These are phyloP conservation scores for Trimorus sp. DNA, from an alignment of 2,888 invertebrate species.

Conservation along the genomic window DNA sequence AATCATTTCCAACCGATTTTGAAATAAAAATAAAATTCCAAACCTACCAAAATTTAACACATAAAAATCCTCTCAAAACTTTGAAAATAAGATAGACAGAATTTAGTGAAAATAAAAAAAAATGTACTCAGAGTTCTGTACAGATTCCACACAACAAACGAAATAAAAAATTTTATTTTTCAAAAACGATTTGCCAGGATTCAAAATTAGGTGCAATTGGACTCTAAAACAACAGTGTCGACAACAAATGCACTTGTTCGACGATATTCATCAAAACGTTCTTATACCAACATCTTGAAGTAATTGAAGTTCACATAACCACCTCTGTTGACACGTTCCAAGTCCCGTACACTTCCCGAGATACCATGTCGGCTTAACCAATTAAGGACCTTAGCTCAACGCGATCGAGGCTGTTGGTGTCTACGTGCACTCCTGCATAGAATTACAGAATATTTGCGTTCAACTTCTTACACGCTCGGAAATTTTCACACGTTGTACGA, in stretches of 20 bases:
- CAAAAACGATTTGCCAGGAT: too few species aligned
- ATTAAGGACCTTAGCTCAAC: constrained; percentile 77
- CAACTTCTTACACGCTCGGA: constrained; percentile 50
- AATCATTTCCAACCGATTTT: too few species aligned
- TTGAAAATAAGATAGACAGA: too few species aligned
- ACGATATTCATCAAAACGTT: constrained; percentile 58
- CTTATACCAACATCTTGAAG: constrained; percentile 61
- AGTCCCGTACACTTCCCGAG: constrained; percentile 81
- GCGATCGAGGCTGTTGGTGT: constrained; percentile 72
- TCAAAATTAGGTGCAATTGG: too few species aligned
- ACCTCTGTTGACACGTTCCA: constrained; percentile 76
- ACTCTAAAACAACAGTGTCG: constrained; percentile 12
- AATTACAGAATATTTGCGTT: constrained; percentile 62
- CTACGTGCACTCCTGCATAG: constrained; percentile 65
- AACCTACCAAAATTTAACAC: too few species aligned
- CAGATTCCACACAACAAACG: not conserved
- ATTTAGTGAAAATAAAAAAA: too few species aligned
- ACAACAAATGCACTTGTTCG: constrained; percentile 45
- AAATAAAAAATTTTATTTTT: not conserved
- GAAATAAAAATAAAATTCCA: too few species aligned
- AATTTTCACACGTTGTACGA: constrained; percentile 57
- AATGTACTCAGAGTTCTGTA: too few species aligned
- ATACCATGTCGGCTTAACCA: constrained; percentile 77
- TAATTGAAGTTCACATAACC: constrained; percentile 66
- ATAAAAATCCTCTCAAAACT: too few species aligned